phyloP scores from a whole-genome alignment of 2,797 vertebrate species.

The Rhynchonycteris naso region DNA sequence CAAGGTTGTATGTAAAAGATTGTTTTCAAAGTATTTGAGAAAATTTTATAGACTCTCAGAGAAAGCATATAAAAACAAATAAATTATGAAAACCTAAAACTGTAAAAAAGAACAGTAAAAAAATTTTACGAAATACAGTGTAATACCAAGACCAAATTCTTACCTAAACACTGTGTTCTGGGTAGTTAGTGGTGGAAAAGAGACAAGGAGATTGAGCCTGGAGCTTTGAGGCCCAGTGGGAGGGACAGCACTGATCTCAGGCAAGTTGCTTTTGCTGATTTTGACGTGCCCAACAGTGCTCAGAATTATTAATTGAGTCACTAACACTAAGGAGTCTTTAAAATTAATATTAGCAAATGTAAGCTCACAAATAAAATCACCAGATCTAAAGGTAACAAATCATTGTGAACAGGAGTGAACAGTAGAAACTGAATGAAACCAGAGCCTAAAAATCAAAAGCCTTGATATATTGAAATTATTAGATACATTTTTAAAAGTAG shows the following conservation, averaged over 20 bases:
- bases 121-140: neutral
- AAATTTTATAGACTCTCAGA: neutral
- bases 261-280: neutral
- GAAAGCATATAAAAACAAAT: neutral
- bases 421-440: neutral
- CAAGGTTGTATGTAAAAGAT: neutral
- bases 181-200: no score
- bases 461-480: neutral
- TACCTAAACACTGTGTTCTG: fast-evolving
- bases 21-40: neutral
- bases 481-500: neutral
- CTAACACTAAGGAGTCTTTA: neutral
- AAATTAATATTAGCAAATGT: neutral
- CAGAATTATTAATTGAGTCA: neutral
- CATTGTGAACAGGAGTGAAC: neutral
- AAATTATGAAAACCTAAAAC: neutral
- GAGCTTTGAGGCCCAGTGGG: fast-evolving
- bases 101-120: neutral
- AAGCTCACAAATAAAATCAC: neutral
- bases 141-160: neutral
- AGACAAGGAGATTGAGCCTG: neutral
- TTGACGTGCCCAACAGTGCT: neutral
- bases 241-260: neutral
- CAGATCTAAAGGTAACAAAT: neutral
- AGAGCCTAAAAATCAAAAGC: neutral